These are phyloP conservation scores for Hemithea aestivaria DNA, from an alignment of 2,888 invertebrate genomes.

Conservation along the genomic window DNA sequence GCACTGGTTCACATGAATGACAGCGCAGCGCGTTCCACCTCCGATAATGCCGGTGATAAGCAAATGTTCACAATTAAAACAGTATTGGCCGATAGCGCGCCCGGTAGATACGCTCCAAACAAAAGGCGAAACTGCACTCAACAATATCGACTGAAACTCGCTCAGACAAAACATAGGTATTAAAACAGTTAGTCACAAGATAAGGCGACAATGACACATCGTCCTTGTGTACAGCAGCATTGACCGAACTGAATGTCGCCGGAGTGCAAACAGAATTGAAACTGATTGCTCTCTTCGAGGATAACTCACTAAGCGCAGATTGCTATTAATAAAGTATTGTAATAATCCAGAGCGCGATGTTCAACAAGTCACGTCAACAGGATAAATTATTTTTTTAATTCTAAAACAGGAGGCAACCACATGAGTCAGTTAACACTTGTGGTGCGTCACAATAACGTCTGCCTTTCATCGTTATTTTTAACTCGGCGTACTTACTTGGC, in stretches of 20 bases:
- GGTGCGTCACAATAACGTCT: constrained; percentile 14
- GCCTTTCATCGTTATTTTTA: constrained; percentile 14
- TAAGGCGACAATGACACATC: constrained; percentile 70
- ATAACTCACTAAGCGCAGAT: too few relatives aligned
- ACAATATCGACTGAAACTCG: constrained; percentile 34
- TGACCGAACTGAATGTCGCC: constrained; percentile 41
- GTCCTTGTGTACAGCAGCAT: constrained; percentile 48
- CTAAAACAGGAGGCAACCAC: neutral
- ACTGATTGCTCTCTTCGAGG: constrained; percentile 5
- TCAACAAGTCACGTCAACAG: neutral
- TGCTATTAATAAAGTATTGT: too few relatives aligned
- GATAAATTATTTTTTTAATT: constrained; percentile 1
- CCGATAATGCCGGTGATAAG: constrained; percentile 23
- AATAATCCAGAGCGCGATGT: too few relatives aligned
- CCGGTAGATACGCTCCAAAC: constrained; percentile 47
- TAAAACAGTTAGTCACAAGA: constrained; percentile 51
- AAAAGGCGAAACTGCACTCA: constrained; percentile 60
- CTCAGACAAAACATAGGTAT: constrained; percentile 53
- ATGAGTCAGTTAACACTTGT: constrained; percentile 11
- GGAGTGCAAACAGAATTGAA: constrained; percentile 19
- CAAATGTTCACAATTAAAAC: constrained; percentile 26
- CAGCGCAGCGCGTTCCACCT: constrained; percentile 7
- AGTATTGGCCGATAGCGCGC: constrained; percentile 27
- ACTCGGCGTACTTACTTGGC: neutral
- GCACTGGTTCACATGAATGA: constrained; percentile 31